Conservation (phyloP, 23 tunicate genomes). For the Oikopleura albicans region DNA sequence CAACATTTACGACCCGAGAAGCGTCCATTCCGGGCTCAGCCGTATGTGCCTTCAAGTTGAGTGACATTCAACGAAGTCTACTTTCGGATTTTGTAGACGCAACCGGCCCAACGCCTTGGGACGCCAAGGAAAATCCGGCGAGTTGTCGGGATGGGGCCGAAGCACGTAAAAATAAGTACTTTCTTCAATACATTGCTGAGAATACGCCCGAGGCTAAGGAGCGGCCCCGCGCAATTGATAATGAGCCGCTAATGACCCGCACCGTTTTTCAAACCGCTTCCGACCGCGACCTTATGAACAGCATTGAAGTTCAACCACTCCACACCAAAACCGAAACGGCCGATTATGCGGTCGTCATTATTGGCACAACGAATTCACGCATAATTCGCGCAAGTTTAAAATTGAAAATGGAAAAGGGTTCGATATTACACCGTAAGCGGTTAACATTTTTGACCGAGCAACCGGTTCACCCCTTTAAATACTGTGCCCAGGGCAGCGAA, state of each 20-base stretch:
- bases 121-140: background rate
- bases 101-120: background rate
- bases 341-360: background rate
- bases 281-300: background rate
- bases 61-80: background rate
- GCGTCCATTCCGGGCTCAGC: background rate
- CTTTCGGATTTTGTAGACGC: background rate
- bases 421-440: background rate
- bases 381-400: background rate
- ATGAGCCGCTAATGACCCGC: background rate
- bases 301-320: background rate
- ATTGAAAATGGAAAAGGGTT: background rate
- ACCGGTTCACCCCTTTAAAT: background rate
- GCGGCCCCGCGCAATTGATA: background rate
- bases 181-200: background rate
- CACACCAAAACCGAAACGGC: background rate
- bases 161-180: background rate
- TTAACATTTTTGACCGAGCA: background rate
- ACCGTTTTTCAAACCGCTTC: background rate
- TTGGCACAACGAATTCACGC: background rate
- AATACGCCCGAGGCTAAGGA: background rate
- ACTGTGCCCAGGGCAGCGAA: background rate
- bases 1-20: background rate
- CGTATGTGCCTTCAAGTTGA: background rate
- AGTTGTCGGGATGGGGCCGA: background rate